Conservation (phyloP, 2,888 invertebrate species). For the Xylota segnis region DNA sequence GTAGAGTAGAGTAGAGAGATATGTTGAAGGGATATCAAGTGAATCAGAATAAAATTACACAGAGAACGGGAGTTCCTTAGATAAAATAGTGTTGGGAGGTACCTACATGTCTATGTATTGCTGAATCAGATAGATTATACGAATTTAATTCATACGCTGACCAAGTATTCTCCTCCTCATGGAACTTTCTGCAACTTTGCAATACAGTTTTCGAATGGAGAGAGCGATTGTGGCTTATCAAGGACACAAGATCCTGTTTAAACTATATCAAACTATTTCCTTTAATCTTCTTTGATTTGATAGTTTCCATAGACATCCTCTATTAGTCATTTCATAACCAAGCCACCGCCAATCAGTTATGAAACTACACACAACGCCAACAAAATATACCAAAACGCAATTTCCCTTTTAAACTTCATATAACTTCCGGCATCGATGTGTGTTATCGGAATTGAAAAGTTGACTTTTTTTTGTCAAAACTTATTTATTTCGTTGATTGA, state of each 20-base stretch:
- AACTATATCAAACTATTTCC: too few species aligned
- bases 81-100: background rate
- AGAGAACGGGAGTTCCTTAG: background rate
- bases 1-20: background rate
- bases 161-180: too few species aligned
- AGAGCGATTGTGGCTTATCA: too few species aligned
- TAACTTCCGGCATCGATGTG: slow-evolving; percentile 9
- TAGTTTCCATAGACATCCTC: background rate
- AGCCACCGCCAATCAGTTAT: slow-evolving; percentile 6
- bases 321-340: slow-evolving; percentile 20
- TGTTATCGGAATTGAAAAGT: slow-evolving; percentile 30
- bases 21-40: slow-evolving; percentile 1
- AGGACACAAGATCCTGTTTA: too few species aligned
- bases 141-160: too few species aligned
- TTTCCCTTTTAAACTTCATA: slow-evolving; percentile 29
- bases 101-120: background rate
- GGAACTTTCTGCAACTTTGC: too few species aligned
- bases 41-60: slow-evolving; percentile 8
- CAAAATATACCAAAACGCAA: slow-evolving; percentile 20
- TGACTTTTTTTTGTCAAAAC: slow-evolving; percentile 27
- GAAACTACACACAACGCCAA: slow-evolving; percentile 1
- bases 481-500: slow-evolving; percentile 37
- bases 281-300: background rate
- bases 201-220: too few species aligned
- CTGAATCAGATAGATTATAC: background rate